Evolutionary conservation across 1,140 invertebrate species (phyloP).

Genomic region (Drosophila erecta): DNA sequence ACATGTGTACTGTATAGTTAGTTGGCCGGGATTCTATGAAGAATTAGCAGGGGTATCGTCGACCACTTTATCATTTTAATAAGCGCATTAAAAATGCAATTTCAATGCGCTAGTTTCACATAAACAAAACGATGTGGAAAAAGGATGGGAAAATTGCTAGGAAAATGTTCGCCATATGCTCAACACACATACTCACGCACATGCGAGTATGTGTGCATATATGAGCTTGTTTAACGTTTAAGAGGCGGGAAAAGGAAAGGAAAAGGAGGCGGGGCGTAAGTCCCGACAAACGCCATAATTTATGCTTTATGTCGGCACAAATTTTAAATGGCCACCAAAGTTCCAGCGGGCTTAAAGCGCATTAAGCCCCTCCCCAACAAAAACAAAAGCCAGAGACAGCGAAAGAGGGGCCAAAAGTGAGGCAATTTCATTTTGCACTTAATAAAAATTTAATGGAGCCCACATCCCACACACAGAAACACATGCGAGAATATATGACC

Average conservation of each 20-base stretch:
- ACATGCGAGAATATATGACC: constrained; percentile 39
- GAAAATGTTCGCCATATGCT: constrained; percentile 41
- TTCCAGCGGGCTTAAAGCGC: constrained; percentile 65
- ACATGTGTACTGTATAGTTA: constrained; percentile 1
- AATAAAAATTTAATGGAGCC: constrained; percentile 72
- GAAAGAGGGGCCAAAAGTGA: constrained; percentile 38
- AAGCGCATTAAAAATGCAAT: constrained; percentile 66
- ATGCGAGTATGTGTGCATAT: constrained; percentile 2
- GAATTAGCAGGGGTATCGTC: constrained; percentile 31
- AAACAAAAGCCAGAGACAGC: constrained; percentile 18
- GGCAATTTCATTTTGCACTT: constrained; percentile 77
- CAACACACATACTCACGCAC: constrained; percentile 5
- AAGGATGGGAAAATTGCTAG: background rate
- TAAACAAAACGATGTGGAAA: constrained; percentile 39
- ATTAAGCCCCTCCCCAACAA: constrained; percentile 52
- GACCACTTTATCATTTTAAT: constrained; percentile 64
- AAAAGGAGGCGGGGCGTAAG: background rate
- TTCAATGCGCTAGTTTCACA: constrained; percentile 62
- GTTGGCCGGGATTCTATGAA: constrained; percentile 34
- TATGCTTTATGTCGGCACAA: constrained; percentile 68
- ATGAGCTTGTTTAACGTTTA: constrained; percentile 42
- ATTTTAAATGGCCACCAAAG: constrained; percentile 68
- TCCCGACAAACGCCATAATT: constrained; percentile 50
- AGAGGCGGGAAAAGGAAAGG: background rate
- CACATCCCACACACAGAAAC: constrained; percentile 26